phyloP scores from a whole-genome alignment of 2,113 vertebrate species.

The Andinoacara biseriatus region DNA sequence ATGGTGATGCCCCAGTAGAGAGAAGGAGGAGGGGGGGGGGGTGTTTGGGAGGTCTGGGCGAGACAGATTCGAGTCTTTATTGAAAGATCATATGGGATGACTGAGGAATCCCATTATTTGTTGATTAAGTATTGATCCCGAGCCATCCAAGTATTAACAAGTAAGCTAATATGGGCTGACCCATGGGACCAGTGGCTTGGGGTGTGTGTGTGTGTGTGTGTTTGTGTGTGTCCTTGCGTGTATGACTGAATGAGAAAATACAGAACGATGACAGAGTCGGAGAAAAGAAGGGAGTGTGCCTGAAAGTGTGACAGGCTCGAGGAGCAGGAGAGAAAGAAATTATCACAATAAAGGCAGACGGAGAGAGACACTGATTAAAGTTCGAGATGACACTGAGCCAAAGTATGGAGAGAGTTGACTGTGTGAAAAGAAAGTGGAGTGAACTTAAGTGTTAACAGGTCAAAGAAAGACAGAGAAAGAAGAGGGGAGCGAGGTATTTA shows the following conservation, averaged over 20 bases:
- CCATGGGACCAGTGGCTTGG: constrained; percentile 93
- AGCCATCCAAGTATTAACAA: constrained; percentile 95
- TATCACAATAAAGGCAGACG: constrained; percentile 65
- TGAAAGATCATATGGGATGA: constrained; percentile 99
- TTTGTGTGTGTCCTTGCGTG: constrained; percentile 52
- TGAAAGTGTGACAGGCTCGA: constrained; percentile 43
- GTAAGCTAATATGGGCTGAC: constrained; percentile 99
- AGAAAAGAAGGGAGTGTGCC: constrained; percentile 9
- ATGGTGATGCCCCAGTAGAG: constrained; percentile 16
- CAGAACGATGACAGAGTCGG: constrained; percentile 39
- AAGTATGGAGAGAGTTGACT: constrained; percentile 81
- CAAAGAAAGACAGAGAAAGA: constrained; percentile 44
- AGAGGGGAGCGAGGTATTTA: constrained; percentile 31
- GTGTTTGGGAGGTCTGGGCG: constrained; percentile 16
- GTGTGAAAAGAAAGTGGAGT: constrained; percentile 70
- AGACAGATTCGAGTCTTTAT: constrained; percentile 98
- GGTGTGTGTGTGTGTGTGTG: constrained; percentile 69
- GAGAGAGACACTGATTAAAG: constrained; percentile 78
- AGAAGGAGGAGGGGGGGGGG: background rate
- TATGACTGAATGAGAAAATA: constrained; percentile 30
- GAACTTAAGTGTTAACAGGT: constrained; percentile 73
- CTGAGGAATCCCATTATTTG: constrained; percentile 99
- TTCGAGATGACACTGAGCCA: constrained; percentile 75
- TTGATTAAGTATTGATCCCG: constrained; percentile 99
- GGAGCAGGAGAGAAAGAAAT: constrained; percentile 63